Base-by-base conservation (phyloP, 2,797 vertebrate genomes). In the Malurus splendens region DNA sequence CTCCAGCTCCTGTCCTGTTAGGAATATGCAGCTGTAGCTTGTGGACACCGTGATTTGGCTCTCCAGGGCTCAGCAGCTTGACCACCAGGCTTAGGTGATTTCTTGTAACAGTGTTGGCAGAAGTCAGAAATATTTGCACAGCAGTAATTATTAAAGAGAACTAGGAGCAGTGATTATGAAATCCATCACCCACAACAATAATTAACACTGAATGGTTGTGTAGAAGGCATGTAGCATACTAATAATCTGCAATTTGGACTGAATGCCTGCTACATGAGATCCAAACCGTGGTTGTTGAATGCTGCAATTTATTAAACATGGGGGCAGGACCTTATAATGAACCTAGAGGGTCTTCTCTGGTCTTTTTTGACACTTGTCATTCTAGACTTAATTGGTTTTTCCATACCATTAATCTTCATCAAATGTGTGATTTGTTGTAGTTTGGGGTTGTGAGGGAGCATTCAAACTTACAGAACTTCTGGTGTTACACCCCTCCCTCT, bases 91-190 rank as follows among this genome's bases (percentile, higher is more conserved):
- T 89, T 80, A 65, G 47, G 42, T 91, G 82, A 82, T 86, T 27
- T 65, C 27, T 67, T 82, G 11, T 60, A 93, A 61, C 45, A 61
- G 36, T 83, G 44, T 94, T 89, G 84, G 76, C 55, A 67, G 70
- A 88, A 93, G 38, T 86, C 68, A 87, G 45, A 92, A 93, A 60
- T 89, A 90, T 70, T 93, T 83, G 32, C 86, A 68, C 56, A 92
- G 54, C 41, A 75, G 56, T 90, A 95, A 86, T 92, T 92, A 89
- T 70, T 95, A 83, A 86, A 79, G 55, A 91, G 54, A 80, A 30
- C 41, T 83, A 47, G 78, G 77, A 94, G 42, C 60, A 86, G 45
- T 45, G 87, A 44, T 83, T 93, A 75, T 86, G 93, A 94, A 95
- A 94, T 81, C 36, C 9, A 77, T 54, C 74, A 76, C 60, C 48